Conservation (phyloP, 2,888 invertebrate species). For the Venusia cambrica region DNA sequence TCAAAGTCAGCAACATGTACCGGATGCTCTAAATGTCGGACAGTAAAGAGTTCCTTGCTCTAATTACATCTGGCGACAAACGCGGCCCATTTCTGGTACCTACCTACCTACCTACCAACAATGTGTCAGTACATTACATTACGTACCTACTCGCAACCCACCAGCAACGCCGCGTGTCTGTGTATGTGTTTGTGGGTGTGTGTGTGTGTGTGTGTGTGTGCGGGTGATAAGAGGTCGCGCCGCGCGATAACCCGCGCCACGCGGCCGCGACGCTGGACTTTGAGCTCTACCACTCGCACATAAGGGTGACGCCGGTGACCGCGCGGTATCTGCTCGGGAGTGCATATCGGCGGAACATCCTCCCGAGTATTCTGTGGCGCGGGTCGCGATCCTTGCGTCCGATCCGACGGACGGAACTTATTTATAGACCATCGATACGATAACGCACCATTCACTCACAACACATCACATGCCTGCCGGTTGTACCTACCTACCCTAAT, state of each 20-base stretch:
- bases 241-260: constrained; percentile 51
- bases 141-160: constrained; percentile 2
- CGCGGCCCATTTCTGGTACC: constrained; percentile 45
- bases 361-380: constrained; percentile 3
- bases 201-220: constrained; percentile 31
- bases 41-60: constrained; percentile 52
- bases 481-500: no score
- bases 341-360: constrained; percentile 14
- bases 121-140: constrained; percentile 1
- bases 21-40: constrained; percentile 29
- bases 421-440: constrained; percentile 7
- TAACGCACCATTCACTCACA: no score
- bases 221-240: constrained; percentile 56
- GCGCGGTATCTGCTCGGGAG: constrained; percentile 10
- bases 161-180: constrained; percentile 18
- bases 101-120: constrained; percentile 19
- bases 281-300: constrained; percentile 1
- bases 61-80: constrained; percentile 51
- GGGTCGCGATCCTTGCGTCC: constrained; percentile 5
- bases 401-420: no score
- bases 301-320: constrained; percentile 2
- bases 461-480: no score
- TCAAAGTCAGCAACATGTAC: no score
- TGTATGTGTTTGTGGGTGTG: constrained; percentile 3
- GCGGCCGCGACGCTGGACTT: constrained; percentile 22